Percentiles rank a stretch among this genome's conserved stretches.
Evolutionary conservation across 2,888 invertebrate species (phyloP).

Genomic region (Xylota sylvarum): DNA sequence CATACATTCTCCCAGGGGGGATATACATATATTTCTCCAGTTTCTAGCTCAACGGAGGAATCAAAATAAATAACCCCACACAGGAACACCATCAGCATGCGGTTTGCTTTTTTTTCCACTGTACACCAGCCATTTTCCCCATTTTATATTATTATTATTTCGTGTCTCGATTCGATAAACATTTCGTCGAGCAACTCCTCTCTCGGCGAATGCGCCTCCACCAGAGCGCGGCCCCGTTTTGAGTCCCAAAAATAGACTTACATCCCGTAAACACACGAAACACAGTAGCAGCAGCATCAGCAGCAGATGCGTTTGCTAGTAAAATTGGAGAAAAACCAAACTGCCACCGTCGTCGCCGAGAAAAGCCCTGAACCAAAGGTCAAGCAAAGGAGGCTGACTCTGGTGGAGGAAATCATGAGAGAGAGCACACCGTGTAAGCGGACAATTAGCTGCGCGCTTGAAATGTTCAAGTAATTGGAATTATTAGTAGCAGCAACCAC

Average conservation of each 20-base stretch:
- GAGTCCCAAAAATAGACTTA: slow-evolving; percentile 73
- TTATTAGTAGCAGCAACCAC: slow-evolving; percentile 63
- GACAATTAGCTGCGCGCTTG: slow-evolving; percentile 72
- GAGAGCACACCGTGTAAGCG: slow-evolving; percentile 40
- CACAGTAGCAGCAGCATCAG: slow-evolving; percentile 10
- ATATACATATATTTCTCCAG: slow-evolving; percentile 5
- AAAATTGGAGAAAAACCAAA: slow-evolving; percentile 52
- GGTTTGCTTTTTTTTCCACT: slow-evolving; percentile 53
- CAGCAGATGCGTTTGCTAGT: slow-evolving; percentile 54
- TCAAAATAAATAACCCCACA: slow-evolving; percentile 57
- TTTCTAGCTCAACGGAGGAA: slow-evolving; percentile 48
- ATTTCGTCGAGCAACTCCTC: slow-evolving; percentile 57
- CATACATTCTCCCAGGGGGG: slow-evolving; percentile 8
- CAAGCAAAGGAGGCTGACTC: slow-evolving; percentile 47
- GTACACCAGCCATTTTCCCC: slow-evolving; percentile 55
- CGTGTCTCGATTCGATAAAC: slow-evolving; percentile 71
- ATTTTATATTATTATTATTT: slow-evolving; percentile 61
- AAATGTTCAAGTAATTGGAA: slow-evolving; percentile 73
- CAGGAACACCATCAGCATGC: slow-evolving; percentile 4
- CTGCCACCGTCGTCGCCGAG: slow-evolving; percentile 10
- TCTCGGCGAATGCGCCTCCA: slow-evolving; percentile 47
- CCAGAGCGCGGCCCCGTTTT: slow-evolving; percentile 62
- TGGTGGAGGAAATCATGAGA: slow-evolving; percentile 29
- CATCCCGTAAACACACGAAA: slow-evolving; percentile 64
- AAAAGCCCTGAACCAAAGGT: slow-evolving; percentile 73